Evolutionary conservation across 35 echinoderm and acorn worm species (phyloP), one percentile per base, ranked within the genome.

Genomic region (Apostichopus californicus): DNA sequence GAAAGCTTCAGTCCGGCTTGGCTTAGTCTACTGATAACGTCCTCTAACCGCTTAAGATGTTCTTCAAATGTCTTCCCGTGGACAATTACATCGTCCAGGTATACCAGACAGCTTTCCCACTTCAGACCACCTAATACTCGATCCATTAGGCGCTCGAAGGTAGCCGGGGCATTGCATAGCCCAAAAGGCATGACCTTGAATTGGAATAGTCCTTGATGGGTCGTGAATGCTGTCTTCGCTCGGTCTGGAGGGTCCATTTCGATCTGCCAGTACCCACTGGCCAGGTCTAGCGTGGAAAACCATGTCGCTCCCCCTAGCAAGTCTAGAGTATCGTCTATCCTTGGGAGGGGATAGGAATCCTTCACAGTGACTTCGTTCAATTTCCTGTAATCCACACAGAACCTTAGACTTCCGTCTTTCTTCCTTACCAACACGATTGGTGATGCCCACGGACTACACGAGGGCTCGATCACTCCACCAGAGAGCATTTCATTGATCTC

Each of bases 241-340:
- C 86, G 91, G 20, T 80, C 89, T 6, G 1, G 26, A 2, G 3
- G 22, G 17, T 94, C 78, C 78, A 92, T 79, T 11, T 26, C 6
- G 10, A 93, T 70, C 92, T 94, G 93, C 93, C 93, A 94, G 93
- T 94, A 94, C 11, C 93, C 93, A 81, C 92, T 17, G 87, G 26
- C 26, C 26, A 28, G 26, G 26, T 28, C 26, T 28, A 28, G 26
- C 26, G 26, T 28, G 26, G 26, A 81, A 20, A 94, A 94, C 57
- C 77, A 94, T 6, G 78, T 20, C 8, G 87, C 64, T 4, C 90
- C 79, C 54, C 54, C 57, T 2, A 94, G 72, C 15, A 55, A 20
- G 88, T 94, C 89, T 6, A 92, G 54, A 5, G 93, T 92, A 53
- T 92, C 79, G 72, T 94, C 90, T 58, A 86, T 94, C 54, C 88